phyloP scores from a whole-genome alignment of 1,140 invertebrate genomes.

The Pseudomyrmex gracilis region DNA sequence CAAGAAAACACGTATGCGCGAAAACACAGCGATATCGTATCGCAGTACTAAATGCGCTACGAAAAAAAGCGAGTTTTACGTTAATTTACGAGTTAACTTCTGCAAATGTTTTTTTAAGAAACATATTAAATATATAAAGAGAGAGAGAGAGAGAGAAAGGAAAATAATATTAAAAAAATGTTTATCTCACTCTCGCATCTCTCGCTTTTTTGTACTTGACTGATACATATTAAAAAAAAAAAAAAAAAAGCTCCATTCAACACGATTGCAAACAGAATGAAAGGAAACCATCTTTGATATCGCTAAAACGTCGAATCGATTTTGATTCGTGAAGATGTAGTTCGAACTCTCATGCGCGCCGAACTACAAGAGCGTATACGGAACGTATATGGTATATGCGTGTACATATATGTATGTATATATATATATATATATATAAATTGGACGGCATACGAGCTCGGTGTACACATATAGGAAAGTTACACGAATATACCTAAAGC shows the following conservation, averaged over 20 bases:
- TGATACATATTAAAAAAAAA: too few species aligned
- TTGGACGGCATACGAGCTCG: slow-evolving; percentile 22
- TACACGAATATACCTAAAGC: slow-evolving; percentile 55
- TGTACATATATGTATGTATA: background rate
- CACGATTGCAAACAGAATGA: slow-evolving; percentile 9
- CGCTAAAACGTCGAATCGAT: slow-evolving; percentile 13
- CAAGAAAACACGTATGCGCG: background rate
- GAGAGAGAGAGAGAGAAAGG: background rate
- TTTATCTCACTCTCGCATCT: too few species aligned
- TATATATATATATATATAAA: slow-evolving; percentile 27
- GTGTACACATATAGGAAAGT: slow-evolving; percentile 6
- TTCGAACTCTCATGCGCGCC: slow-evolving; percentile 19
- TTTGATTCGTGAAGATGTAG: slow-evolving; percentile 1
- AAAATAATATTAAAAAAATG: too few species aligned
- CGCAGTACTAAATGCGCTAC: background rate
- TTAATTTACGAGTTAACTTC: background rate
- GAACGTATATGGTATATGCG: too few species aligned
- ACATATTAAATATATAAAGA: background rate
- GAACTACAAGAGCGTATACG: background rate
- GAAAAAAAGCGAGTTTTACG: background rate
- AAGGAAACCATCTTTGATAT: background rate
- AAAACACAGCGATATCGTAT: background rate
- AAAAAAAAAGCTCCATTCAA: background rate
- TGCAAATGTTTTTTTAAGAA: background rate
- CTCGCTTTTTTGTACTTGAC: too few species aligned